Percentiles rank a stretch among this genome's conserved stretches.
Conservation (phyloP, 2,113 vertebrate genomes). For the Chelonoidis abingdonii region DNA sequence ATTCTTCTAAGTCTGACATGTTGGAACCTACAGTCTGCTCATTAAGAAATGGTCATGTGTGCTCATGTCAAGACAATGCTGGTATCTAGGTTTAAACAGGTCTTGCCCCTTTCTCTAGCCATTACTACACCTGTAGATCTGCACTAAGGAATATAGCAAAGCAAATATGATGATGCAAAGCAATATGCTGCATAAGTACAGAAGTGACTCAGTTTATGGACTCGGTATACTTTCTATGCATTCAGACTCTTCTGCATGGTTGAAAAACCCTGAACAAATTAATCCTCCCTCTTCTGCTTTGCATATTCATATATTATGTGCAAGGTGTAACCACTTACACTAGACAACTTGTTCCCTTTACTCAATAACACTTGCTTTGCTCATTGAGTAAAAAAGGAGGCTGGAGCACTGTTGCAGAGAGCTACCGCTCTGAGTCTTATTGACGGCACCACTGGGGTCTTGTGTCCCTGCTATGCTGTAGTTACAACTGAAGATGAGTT, state of each 20-base stretch:
- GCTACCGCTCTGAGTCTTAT: not conserved
- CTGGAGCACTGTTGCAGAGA: not conserved
- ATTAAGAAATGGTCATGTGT: not conserved
- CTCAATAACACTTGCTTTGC: not conserved
- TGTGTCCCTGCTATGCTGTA: not conserved
- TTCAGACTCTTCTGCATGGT: not conserved
- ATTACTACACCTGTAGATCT: not conserved
- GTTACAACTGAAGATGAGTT: not conserved
- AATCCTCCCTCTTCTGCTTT: not conserved
- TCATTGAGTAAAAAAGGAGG: not conserved
- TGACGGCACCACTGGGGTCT: not conserved
- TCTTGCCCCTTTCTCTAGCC: not conserved
- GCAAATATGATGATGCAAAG: not conserved
- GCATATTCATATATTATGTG: not conserved
- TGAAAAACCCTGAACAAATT: not conserved
- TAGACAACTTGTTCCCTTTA: not conserved
- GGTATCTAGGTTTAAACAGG: not conserved
- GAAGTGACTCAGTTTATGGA: not conserved
- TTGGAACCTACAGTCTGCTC: not conserved
- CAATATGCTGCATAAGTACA: not conserved
- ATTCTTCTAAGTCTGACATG: not conserved
- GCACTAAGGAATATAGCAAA: not conserved
- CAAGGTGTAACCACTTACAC: not conserved
- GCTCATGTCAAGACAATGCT: not conserved
- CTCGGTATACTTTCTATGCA: rapidly evolving